Evolutionary conservation across 2,113 vertebrate genomes (phyloP).

Genomic region (Odocoileus hemionus): DNA sequence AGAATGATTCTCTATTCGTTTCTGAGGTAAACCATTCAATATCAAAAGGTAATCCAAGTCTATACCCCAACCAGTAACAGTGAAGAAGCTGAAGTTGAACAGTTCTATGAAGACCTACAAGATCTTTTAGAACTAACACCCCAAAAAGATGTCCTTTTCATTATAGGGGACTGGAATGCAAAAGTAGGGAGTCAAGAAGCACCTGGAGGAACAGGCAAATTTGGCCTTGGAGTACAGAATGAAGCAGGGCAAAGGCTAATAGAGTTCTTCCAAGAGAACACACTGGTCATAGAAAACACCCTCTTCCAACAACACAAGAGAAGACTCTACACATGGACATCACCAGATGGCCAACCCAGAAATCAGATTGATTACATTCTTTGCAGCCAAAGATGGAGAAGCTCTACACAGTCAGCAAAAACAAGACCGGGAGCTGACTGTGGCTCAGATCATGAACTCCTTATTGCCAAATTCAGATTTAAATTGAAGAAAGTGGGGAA

Average conservation of each 20-base stretch:
- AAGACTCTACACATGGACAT: not conserved
- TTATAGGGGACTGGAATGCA: not conserved
- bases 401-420: not conserved
- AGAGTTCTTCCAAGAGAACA: not conserved
- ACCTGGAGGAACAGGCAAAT: not conserved
- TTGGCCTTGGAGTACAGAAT: not conserved
- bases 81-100: not conserved
- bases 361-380: not conserved
- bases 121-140: not conserved
- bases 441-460: not conserved
- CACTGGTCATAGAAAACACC: not conserved
- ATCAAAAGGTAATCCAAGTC: not conserved
- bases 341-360: not conserved
- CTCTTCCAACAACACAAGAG: not conserved
- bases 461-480: not conserved
- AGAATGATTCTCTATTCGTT: not conserved
- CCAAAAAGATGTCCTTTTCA: not conserved
- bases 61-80: not conserved
- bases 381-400: not conserved
- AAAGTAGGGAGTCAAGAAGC: not conserved
- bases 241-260: not conserved
- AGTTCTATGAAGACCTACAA: not conserved
- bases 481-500: not conserved
- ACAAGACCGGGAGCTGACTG: not conserved
- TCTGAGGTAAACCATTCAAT: not conserved